Base-by-base conservation (phyloP, 2,797 vertebrate species). In the Rhinella marina region DNA sequence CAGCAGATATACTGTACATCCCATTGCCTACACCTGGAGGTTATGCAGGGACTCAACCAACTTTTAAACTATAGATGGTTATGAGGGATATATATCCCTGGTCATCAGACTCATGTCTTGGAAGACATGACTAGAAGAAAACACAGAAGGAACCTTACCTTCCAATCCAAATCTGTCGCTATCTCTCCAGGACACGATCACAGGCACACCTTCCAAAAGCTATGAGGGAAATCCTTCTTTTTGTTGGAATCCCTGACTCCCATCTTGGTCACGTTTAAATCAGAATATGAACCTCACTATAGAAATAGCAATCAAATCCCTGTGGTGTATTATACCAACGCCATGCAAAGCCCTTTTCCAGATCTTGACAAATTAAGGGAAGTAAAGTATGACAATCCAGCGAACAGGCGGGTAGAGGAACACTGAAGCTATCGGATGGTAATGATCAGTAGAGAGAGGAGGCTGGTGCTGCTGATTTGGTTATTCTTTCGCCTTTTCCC, bases 141-240 rank as follows among this genome's bases (percentile, higher is more conserved):
- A 90, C 88, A 48, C 52, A 79, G 14, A 84, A 62, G 80, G 90
- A 87, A 82, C 79, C 95, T 96, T 98, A 99, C 98, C 98, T 98
- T 98, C 96, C 98, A 97, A 97, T 97, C 97, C 96, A 97, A 97
- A 96, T 96, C 97, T 97, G 97, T 96, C 97, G 97, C 97, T 98
- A 96, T 97, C 96, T 96, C 96, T 95, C 96, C 97, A 97, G 95
- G 96, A 96, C 96, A 95, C 96, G 96, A 97, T 96, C 95, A 96
- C 95, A 94, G 96, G 90, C 93, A 93, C 93, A 90, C 94, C 94
- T 94, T 94, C 95, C 95, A 93, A 91, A 93, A 93, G 86, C 93
- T 94, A 90, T 81, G 93, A 94, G 90, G 93, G 93, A 94, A 93
- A 95, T 92, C 91, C 91, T 92, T 92, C 94, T 96, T 95, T 95